Percentiles rank a stretch among this genome's conserved stretches.
These are phyloP conservation scores for Riparia riparia DNA, from an alignment of 2,113 vertebrate genomes.

Conservation along the genomic window DNA sequence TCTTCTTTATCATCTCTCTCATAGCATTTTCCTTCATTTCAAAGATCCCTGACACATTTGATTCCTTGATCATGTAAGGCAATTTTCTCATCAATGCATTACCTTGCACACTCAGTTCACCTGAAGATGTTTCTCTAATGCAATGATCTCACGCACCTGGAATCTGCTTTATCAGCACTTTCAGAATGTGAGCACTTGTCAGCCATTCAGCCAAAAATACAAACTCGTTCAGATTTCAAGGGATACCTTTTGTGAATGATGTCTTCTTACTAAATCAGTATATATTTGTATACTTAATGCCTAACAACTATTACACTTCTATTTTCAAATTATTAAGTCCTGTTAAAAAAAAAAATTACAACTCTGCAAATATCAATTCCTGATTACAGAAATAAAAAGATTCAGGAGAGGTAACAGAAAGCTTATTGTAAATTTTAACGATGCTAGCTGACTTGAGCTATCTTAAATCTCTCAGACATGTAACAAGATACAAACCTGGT, in stretches of 20 bases:
- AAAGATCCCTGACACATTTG: neutral
- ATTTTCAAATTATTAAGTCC: neutral
- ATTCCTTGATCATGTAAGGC: neutral
- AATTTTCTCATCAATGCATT: neutral
- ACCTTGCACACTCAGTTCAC: neutral
- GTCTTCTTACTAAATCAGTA: neutral
- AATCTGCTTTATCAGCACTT: neutral
- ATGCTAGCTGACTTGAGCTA: neutral
- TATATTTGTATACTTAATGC: neutral
- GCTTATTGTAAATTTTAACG: neutral
- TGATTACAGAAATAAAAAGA: neutral
- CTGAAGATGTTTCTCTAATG: neutral
- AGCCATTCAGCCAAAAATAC: neutral
- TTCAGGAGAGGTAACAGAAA: neutral
- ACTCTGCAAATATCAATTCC: neutral
- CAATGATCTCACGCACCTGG: neutral
- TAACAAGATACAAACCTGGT: constrained; percentile 76
- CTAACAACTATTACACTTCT: neutral
- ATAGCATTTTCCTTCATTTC: neutral
- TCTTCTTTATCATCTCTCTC: neutral
- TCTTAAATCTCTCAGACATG: neutral
- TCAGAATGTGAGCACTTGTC: neutral
- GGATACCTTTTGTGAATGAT: neutral
- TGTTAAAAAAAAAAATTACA: neutral
- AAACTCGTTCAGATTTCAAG: neutral